Evolutionary conservation across 1,140 invertebrate genomes (phyloP), one percentile per base, ranked within the genome.

Genomic region (Ceratina japonica): DNA sequence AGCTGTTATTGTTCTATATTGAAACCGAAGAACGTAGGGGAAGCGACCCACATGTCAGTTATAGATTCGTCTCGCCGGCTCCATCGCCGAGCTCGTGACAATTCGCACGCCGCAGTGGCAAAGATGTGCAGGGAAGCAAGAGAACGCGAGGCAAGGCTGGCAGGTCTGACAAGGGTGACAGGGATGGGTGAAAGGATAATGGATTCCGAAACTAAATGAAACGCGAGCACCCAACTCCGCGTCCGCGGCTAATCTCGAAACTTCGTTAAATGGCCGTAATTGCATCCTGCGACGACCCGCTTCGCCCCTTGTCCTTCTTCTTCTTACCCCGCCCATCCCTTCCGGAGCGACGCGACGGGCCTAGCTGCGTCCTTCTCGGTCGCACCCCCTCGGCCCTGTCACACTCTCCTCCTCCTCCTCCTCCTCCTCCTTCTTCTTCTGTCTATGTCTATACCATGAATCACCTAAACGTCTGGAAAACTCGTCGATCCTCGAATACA

Each of bases 191-290:
- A 77, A 86, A 81, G 85, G 87, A 91, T 91, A 91, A 91, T 91
- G 87, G 89, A 89, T 90, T 91, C 87, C 87, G 87, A 87, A 90
- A 90, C 89, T 91, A 90, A 90, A 90, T 88, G 87, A 86, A 85
- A 90, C 87, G 89, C 81, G 84, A 85, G 84, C 88, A 86, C 75
- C 78, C 79, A 63, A 75, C 77, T 69, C 73, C 79, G 61, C 68
- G 72, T 82, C 77, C 82, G 83, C 79, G 86, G 89, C 89, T 91
- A 89, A 91, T 91, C 89, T 87, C 86, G 86, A 90, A 90, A 91
- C 87, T 91, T 90, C 86, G 89, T 91, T 91, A 91, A 89, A 91
- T 90, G 88, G 82, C 82, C 86, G 86, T 91, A 91, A 91, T 91
- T 91, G 88, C 87, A 90, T 88, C 84, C 80, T 74, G 76, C 83